Conservation (phyloP, 2,888 invertebrate genomes). For the Chymomyza amoena region DNA sequence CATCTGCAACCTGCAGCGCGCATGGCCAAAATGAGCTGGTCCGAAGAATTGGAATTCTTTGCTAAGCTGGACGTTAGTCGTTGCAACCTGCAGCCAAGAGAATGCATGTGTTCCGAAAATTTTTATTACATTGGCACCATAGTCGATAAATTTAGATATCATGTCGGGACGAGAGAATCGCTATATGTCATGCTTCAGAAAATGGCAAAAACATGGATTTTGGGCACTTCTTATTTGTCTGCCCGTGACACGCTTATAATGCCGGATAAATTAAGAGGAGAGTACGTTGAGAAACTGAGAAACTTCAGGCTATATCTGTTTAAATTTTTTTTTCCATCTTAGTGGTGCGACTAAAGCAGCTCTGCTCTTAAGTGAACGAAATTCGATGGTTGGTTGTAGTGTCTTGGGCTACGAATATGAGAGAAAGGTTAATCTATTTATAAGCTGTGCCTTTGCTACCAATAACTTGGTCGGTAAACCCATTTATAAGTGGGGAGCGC, state of each 20-base stretch:
- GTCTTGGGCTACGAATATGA: not conserved
- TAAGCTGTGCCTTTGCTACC: constrained; percentile 39
- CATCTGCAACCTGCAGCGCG: constrained; percentile 36
- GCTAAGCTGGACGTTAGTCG: constrained; percentile 30
- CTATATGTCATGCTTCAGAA: not conserved
- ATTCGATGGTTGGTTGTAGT: constrained; percentile 35
- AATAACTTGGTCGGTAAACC: constrained; percentile 9
- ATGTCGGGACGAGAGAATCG: too few relatives aligned
- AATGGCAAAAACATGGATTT: constrained; percentile 9
- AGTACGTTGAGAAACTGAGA: constrained; percentile 4
- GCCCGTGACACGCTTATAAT: constrained; percentile 13
- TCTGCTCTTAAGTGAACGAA: constrained; percentile 35
- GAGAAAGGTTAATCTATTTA: not conserved
- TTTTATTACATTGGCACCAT: constrained; percentile 26
- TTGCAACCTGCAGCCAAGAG: not conserved
- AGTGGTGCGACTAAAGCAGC: constrained; percentile 13
- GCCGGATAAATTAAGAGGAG: not conserved
- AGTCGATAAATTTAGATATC: constrained; percentile 2
- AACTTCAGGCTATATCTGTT: not conserved
- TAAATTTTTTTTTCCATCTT: not conserved
- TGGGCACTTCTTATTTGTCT: constrained; percentile 9
- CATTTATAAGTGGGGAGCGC: constrained; percentile 29
- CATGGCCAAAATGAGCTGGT: constrained; percentile 42
- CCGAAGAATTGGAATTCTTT: constrained; percentile 30
- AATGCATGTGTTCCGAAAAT: constrained; percentile 17